Evolutionary conservation across 2,113 vertebrate species (phyloP).

Genomic region (Dipodomys ordii): DNA sequence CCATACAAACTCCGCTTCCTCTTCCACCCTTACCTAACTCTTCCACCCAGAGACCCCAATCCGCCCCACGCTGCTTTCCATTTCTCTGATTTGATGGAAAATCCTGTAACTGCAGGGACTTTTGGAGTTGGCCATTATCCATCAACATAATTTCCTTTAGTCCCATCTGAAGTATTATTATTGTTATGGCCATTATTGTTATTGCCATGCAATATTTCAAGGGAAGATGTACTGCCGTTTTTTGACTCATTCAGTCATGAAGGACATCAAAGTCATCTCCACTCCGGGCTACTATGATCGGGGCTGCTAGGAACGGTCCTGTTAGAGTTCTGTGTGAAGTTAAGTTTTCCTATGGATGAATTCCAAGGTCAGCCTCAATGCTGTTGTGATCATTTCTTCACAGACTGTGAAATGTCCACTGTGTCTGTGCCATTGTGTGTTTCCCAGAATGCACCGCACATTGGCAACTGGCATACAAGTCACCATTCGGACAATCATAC

Average conservation of each 20-base stretch:
- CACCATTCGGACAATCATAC: no score
- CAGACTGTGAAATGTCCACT: no score
- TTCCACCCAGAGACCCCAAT: neutral
- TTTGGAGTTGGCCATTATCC: neutral
- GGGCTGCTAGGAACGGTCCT: no score
- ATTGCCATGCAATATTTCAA: neutral
- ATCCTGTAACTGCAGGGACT: no score
- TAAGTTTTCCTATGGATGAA: neutral
- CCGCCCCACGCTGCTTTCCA: fast-evolving
- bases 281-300: fast-evolving
- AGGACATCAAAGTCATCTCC: neutral
- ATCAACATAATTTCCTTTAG: neutral
- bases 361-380: no score
- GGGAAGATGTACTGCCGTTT: fast-evolving
- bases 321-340: neutral
- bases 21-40: neutral
- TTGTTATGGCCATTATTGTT: neutral
- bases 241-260: neutral
- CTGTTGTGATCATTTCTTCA: no score
- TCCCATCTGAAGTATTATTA: neutral
- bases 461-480: fast-evolving
- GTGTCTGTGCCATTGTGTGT: fast-evolving
- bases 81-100: neutral
- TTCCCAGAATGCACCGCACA: no score
- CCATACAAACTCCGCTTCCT: no score